Conservation (phyloP, 2,113 vertebrate genomes). For the Aegotheles bennettii region DNA sequence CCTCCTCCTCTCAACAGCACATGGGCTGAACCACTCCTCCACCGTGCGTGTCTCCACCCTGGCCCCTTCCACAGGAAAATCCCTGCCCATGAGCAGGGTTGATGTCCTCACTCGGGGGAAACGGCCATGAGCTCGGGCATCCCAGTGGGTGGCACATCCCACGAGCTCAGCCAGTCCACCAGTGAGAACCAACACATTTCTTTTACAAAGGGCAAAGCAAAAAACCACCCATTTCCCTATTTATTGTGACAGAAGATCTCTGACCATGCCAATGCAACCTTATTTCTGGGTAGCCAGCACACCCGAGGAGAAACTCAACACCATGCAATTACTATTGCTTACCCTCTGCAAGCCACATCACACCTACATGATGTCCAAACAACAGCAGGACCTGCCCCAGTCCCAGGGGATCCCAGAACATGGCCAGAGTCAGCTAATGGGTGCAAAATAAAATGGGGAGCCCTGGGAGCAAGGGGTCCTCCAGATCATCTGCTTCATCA, state of each 20-base stretch:
- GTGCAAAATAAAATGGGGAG: background rate
- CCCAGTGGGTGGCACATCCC: background rate
- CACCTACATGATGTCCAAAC: background rate
- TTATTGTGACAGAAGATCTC: background rate
- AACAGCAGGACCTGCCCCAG: background rate
- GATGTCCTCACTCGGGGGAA: background rate
- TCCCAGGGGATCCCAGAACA: background rate
- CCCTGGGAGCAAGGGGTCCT: background rate
- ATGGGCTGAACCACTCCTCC: background rate
- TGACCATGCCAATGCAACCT: background rate
- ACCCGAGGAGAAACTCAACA: background rate
- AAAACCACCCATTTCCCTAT: fast-evolving
- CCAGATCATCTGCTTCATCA: background rate
- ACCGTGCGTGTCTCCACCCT: background rate
- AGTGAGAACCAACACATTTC: background rate
- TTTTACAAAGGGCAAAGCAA: background rate
- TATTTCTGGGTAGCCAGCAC: background rate
- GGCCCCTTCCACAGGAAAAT: background rate
- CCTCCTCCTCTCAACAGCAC: fast-evolving
- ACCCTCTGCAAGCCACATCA: background rate
- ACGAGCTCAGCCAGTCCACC: background rate
- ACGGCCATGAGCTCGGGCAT: background rate
- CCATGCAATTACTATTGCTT: background rate
- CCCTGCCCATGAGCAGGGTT: background rate
- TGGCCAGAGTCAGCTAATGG: background rate